Percentiles rank a stretch among this genome's conserved stretches.
phyloP scores from a whole-genome alignment of 2,888 invertebrate species.

The Hydriomena furcata region DNA sequence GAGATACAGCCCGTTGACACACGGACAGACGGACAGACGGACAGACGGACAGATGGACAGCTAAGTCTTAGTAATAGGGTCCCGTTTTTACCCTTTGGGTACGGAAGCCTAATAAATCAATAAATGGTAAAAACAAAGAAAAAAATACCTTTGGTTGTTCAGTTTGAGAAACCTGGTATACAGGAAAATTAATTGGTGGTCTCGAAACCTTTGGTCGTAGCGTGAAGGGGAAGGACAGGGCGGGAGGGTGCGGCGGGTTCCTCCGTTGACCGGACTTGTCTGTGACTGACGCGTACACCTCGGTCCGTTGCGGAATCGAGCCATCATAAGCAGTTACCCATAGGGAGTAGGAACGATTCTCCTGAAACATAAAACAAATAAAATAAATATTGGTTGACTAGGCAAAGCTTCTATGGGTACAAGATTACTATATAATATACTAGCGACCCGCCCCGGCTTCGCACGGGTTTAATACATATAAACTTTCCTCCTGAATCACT shows the following conservation, averaged over 20 bases:
- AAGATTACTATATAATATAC: too few species aligned
- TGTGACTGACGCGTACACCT: conserved; percentile 68
- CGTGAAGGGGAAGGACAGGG: conserved; percentile 52
- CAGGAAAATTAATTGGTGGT: conserved; percentile 48
- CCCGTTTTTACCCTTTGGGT: too few species aligned
- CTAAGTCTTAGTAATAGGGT: too few species aligned
- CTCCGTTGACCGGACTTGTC: conserved; percentile 58
- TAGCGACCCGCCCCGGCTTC: too few species aligned
- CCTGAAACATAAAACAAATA: conserved; percentile 50
- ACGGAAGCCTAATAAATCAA: too few species aligned
- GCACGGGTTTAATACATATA: too few species aligned
- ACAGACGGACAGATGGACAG: too few species aligned
- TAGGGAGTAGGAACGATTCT: conserved; percentile 68
- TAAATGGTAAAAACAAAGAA: too few species aligned
- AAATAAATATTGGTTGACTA: background rate
- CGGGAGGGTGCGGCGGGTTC: conserved; percentile 60
- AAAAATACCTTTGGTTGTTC: conserved; percentile 42
- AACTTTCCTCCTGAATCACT: too few species aligned
- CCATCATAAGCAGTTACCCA: conserved; percentile 75
- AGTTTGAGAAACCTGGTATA: conserved; percentile 24
- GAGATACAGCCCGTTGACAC: too few species aligned
- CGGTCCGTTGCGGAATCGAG: conserved; percentile 67
- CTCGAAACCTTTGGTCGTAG: conserved; percentile 39
- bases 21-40: too few species aligned
- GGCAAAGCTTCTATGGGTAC: too few species aligned